Evolutionary conservation across 2,113 vertebrate species (phyloP).

Genomic region (Cynoglossus semilaevis): DNA sequence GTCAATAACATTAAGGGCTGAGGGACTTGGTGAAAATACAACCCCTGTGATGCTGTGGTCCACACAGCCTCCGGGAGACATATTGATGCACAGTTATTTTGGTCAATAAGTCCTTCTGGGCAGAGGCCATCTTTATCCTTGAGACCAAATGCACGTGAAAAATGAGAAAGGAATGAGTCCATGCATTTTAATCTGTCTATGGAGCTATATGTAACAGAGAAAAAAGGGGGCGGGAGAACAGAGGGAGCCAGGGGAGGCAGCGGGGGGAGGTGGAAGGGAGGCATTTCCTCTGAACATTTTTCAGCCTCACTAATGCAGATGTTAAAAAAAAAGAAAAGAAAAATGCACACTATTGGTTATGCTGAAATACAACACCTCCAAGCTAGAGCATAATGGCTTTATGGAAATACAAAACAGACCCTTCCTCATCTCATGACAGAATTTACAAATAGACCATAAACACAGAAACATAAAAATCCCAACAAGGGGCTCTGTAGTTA

Average conservation of each 20-base stretch:
- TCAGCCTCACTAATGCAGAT: slow-evolving; percentile 52
- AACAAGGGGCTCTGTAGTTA: slow-evolving; percentile 13
- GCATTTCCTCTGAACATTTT: slow-evolving; percentile 56
- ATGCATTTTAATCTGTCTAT: slow-evolving; percentile 73
- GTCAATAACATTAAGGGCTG: slow-evolving; percentile 69
- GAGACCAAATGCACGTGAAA: slow-evolving; percentile 73
- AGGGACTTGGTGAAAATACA: slow-evolving; percentile 65
- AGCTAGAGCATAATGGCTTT: slow-evolving; percentile 42
- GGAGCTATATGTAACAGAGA: slow-evolving; percentile 50
- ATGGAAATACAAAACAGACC: slow-evolving; percentile 34
- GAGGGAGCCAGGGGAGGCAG: neutral
- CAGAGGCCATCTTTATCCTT: slow-evolving; percentile 74
- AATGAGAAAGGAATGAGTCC: slow-evolving; percentile 67
- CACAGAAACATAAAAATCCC: slow-evolving; percentile 9
- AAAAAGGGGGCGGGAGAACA: slow-evolving; percentile 1
- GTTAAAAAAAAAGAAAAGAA: slow-evolving; percentile 52
- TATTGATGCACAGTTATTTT: slow-evolving; percentile 78
- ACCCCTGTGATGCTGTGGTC: slow-evolving; percentile 59
- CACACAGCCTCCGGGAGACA: slow-evolving; percentile 71
- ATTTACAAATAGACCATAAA: slow-evolving; percentile 16
- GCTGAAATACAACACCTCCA: slow-evolving; percentile 43
- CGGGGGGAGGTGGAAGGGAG: slow-evolving; percentile 1
- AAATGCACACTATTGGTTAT: slow-evolving; percentile 19
- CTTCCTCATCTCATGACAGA: slow-evolving; percentile 27
- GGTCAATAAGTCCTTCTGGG: slow-evolving; percentile 79